Evolutionary conservation across 2,797 vertebrate genomes (phyloP), one percentile per base, ranked within the genome.

Genomic region (Crenuchus spilurus): DNA sequence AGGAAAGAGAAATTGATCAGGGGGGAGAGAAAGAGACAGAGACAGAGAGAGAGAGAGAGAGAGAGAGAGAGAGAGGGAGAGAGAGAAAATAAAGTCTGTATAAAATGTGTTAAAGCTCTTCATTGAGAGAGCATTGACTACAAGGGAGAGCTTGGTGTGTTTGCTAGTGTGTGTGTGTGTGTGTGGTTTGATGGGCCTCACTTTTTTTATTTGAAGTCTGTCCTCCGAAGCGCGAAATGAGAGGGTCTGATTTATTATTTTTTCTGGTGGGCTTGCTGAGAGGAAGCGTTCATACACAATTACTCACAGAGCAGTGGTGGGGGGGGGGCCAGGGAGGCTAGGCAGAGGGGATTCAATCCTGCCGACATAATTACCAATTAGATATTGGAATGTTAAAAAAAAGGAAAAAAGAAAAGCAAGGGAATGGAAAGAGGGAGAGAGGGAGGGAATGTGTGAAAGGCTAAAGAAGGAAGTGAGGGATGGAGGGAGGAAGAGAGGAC

Each of bases 241-340:
- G 92, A 92, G 90, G 88, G 87, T 90, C 89, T 92, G 92, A 93
- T 93, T 94, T 93, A 93, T 93, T 92, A 93, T 94, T 92, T 92
- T 60, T 92, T 92, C 90, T 91, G 88, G 88, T 90, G 88, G 91
- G 88, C 88, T 90, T 80, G 80, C 89, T 88, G 89, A 91, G 90
- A 91, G 88, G 91, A 92, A 91, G 89, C 88, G 84, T 90, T 92
- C 90, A 92, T 92, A 94, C 91, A 93, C 91, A 92, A 93, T 93
- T 92, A 94, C 91, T 87, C 87, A 89, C 81, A 28, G 60, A 83
- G 79, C 58, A 79, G 82, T 37, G 48, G 69, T 33, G 46, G 48
- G 20, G 41, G 78, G 82, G 84, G 75, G 70, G 35, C 70, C 46
- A 55, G 64, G 74, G 70, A 28, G 70, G 31, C 77, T 84, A 84